A percentile compares a stretch with the other conserved stretches of the same genome.
These are phyloP conservation scores for Calliphora vicina DNA, from an alignment of 1,140 invertebrate genomes.

Conservation along the genomic window DNA sequence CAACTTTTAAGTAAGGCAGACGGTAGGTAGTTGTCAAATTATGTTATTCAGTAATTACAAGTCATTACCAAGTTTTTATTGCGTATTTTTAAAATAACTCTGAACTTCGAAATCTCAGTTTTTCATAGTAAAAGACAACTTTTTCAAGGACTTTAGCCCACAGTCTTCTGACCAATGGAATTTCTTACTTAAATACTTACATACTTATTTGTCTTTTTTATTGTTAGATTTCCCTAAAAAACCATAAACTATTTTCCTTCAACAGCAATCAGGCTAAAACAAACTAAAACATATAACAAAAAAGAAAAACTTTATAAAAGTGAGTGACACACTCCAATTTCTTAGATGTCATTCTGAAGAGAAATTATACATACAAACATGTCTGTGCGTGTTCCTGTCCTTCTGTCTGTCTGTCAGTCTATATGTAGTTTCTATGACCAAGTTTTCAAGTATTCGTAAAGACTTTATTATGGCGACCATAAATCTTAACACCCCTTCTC, in stretches of 20 bases:
- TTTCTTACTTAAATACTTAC: too few relatives aligned
- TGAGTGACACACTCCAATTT: slow-evolving; percentile 2
- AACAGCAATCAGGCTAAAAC: not conserved
- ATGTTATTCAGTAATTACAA: too few relatives aligned
- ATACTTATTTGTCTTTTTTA: not conserved
- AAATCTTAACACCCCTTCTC: not conserved
- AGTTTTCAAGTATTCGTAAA: not conserved
- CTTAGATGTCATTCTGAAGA: not conserved
- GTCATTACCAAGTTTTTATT: too few relatives aligned
- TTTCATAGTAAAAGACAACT: too few relatives aligned
- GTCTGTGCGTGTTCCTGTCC: not conserved
- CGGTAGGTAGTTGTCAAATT: too few relatives aligned
- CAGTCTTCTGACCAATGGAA: too few relatives aligned
- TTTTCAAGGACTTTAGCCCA: too few relatives aligned
- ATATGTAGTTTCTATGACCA: not conserved
- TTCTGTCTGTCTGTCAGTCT: not conserved
- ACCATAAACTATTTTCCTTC: not conserved
- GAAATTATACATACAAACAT: not conserved
- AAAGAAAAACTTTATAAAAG: not conserved
- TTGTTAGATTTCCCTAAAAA: not conserved
- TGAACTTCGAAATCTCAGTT: too few relatives aligned
- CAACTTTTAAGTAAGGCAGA: too few relatives aligned
- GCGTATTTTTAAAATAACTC: too few relatives aligned
- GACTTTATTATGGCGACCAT: not conserved
- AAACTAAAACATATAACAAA: not conserved